Evolutionary conservation across 2,113 vertebrate species (phyloP).

Genomic region (Chiloscyllium plagiosum): DNA sequence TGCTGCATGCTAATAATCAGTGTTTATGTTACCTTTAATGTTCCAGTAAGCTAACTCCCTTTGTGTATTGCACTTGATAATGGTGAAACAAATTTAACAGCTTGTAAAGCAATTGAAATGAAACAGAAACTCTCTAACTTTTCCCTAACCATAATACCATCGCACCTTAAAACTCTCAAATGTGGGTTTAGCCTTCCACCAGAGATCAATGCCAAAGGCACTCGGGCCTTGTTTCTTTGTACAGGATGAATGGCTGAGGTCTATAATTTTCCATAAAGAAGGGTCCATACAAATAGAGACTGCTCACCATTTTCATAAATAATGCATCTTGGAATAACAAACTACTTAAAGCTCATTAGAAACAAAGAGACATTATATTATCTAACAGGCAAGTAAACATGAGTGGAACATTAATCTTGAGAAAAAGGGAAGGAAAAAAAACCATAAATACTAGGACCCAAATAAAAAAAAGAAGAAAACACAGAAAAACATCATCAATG

Average conservation of each 20-base stretch:
- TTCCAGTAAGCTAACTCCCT: neutral
- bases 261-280: neutral
- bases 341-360: neutral
- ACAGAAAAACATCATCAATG: neutral
- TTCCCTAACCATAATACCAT: no score
- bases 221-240: neutral
- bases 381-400: neutral
- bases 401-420: neutral
- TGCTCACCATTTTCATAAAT: neutral
- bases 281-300: neutral
- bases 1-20: neutral
- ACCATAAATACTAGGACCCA: neutral
- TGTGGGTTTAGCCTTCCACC: neutral
- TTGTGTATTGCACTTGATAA: neutral
- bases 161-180: neutral
- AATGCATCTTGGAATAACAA: neutral
- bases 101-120: neutral
- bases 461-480: neutral
- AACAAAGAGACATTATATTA: neutral
- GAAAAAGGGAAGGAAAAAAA: neutral
- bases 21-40: neutral
- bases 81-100: neutral
- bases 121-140: neutral
- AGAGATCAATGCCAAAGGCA: neutral
- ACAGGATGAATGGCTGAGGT: neutral